Evolutionary conservation across 2,113 vertebrate species (phyloP).

Genomic region (Delphinapterus leucas): DNA sequence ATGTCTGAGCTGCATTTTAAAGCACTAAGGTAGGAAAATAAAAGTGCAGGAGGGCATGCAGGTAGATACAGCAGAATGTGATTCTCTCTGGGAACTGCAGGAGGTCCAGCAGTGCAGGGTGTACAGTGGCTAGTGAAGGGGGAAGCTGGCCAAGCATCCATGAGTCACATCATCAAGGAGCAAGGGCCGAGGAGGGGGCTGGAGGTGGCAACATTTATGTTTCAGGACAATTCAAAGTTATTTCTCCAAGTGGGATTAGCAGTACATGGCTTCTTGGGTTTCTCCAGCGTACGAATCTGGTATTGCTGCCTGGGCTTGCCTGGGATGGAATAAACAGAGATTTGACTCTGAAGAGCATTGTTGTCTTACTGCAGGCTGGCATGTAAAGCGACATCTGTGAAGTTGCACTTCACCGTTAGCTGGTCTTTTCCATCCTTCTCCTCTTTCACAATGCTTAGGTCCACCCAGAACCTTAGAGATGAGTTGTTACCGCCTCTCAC

Average conservation of each 20-base stretch:
- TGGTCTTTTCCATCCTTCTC: background rate
- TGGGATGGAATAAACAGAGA: background rate
- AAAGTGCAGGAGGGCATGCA: background rate
- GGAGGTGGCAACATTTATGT: background rate
- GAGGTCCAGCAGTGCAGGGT: fast-evolving
- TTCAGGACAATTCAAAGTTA: background rate
- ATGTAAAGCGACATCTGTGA: background rate
- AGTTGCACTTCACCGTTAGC: background rate
- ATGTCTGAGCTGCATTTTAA: background rate
- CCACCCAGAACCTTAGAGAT: background rate
- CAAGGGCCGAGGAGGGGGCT: background rate
- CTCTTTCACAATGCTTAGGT: background rate
- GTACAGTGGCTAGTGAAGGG: fast-evolving
- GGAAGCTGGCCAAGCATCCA: too few relatives aligned
- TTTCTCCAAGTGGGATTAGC: background rate
- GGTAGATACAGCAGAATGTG: background rate
- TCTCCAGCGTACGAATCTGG: background rate
- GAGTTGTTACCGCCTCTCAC: background rate
- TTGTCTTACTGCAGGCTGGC: background rate
- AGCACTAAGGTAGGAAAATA: background rate
- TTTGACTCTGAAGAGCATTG: background rate
- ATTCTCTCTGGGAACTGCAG: background rate
- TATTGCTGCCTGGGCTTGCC: background rate
- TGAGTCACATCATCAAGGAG: background rate
- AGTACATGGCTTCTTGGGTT: background rate